Percentiles rank a stretch among this genome's conserved stretches.
phyloP scores from a whole-genome alignment of 2,888 invertebrate genomes.

The Agonopterix arenella region DNA sequence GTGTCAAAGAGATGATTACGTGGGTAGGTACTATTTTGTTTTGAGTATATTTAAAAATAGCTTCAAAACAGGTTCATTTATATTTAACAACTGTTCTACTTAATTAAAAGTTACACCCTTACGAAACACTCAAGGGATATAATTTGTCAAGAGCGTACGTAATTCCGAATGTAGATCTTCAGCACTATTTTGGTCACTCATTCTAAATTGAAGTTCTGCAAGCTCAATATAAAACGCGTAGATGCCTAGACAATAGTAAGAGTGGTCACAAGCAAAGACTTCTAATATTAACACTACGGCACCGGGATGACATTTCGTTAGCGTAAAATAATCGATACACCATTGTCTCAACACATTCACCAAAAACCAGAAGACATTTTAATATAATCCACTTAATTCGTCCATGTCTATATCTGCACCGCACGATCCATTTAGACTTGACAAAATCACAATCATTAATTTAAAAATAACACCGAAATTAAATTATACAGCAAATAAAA shows the following conservation, averaged over 20 bases:
- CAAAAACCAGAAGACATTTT: constrained; percentile 49
- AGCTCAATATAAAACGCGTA: constrained; percentile 73
- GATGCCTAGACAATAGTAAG: constrained; percentile 73
- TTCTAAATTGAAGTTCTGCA: constrained; percentile 62
- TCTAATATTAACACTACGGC: constrained; percentile 75
- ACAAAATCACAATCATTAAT: constrained; percentile 28
- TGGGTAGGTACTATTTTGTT: too few relatives aligned
- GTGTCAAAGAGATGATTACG: too few relatives aligned
- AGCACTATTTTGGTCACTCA: constrained; percentile 67
- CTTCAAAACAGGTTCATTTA: too few relatives aligned
- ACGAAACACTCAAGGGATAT: constrained; percentile 48
- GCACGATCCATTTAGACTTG: constrained; percentile 19
- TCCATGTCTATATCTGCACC: constrained; percentile 21
- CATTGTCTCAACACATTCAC: constrained; percentile 74
- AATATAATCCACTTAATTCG: constrained; percentile 32
- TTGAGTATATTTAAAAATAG: too few relatives aligned
- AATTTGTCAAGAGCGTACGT: constrained; percentile 49
- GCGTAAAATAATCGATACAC: constrained; percentile 77
- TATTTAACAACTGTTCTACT: too few relatives aligned
- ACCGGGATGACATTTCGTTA: constrained; percentile 75
- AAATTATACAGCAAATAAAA: constrained; percentile 50
- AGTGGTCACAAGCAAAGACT: constrained; percentile 69
- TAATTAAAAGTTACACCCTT: constrained; percentile 20
- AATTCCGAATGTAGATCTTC: constrained; percentile 47
- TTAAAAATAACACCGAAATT: constrained; percentile 56